These are phyloP conservation scores for Acrocephalus arundinaceus DNA, from an alignment of 2,113 vertebrate species.

Conservation along the genomic window DNA sequence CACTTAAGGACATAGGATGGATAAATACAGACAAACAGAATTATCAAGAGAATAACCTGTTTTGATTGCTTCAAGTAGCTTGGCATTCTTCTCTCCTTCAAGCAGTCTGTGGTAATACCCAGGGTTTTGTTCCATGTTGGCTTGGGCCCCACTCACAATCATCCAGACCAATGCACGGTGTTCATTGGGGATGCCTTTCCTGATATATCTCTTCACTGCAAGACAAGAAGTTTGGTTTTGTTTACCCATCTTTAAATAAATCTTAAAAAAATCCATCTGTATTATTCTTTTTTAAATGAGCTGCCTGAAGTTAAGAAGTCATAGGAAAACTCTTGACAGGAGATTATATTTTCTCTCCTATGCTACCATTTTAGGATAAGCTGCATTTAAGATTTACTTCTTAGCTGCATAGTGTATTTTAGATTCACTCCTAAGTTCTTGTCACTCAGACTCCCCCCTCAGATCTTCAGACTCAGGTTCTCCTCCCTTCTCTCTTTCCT, in stretches of 20 bases:
- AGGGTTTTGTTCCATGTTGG: slow-evolving; percentile 83
- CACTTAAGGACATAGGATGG: background rate
- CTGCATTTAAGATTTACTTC: background rate
- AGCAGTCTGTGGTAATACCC: slow-evolving; percentile 88
- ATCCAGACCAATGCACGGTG: slow-evolving; percentile 90
- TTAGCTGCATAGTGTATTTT: background rate
- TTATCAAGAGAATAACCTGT: slow-evolving; percentile 78
- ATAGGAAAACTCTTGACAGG: background rate
- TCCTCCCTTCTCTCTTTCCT: background rate
- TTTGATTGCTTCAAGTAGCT: slow-evolving; percentile 84
- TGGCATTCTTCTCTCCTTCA: slow-evolving; percentile 76
- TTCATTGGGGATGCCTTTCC: slow-evolving; percentile 91
- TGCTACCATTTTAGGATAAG: background rate
- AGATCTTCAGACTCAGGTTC: background rate
- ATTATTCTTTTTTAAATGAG: background rate
- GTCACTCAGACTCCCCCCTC: background rate
- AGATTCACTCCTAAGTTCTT: background rate
- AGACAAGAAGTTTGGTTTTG: background rate
- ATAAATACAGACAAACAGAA: background rate
- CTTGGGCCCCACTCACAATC: slow-evolving; percentile 89
- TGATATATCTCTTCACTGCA: slow-evolving; percentile 93
- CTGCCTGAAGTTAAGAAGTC: background rate
- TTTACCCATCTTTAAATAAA: background rate
- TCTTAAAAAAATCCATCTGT: background rate
- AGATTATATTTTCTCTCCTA: background rate